Percentiles rank a stretch among this genome's conserved stretches.
These are phyloP conservation scores for Bos indicus DNA, from an alignment of 2,113 vertebrate species.

Conservation along the genomic window DNA sequence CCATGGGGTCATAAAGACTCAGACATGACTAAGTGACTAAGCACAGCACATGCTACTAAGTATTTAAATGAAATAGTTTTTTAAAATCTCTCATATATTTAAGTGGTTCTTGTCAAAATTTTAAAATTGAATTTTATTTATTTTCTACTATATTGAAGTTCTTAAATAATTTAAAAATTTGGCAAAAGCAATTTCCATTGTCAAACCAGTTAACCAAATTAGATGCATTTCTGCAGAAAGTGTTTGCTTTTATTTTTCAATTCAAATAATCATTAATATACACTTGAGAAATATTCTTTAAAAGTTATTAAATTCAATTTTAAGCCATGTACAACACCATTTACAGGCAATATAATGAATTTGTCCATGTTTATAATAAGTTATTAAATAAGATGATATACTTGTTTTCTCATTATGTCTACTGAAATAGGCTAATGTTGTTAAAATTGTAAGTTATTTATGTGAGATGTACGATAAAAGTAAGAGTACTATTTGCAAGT, in stretches of 20 bases:
- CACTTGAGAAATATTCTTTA: background rate
- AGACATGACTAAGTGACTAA: background rate
- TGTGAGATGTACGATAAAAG: background rate
- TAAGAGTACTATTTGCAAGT: background rate
- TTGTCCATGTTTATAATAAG: background rate
- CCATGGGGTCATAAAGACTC: background rate
- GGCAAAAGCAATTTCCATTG: background rate
- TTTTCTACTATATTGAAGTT: background rate
- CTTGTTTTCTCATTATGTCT: background rate
- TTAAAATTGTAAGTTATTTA: background rate
- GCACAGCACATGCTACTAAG: background rate
- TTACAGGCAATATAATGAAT: background rate
- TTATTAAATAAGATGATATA: background rate
- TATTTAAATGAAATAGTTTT: background rate
- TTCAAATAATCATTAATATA: background rate
- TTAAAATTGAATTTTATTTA: background rate
- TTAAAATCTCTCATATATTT: background rate
- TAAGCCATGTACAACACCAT: background rate
- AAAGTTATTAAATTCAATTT: background rate
- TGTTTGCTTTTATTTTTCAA: background rate
- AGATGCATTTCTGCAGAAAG: background rate
- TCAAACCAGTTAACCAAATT: background rate
- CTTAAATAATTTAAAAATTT: background rate
- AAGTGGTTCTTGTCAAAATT: background rate
- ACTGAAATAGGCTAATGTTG: background rate